Conservation (phyloP, 2,888 invertebrate species). For the Hyposoter didymator region DNA sequence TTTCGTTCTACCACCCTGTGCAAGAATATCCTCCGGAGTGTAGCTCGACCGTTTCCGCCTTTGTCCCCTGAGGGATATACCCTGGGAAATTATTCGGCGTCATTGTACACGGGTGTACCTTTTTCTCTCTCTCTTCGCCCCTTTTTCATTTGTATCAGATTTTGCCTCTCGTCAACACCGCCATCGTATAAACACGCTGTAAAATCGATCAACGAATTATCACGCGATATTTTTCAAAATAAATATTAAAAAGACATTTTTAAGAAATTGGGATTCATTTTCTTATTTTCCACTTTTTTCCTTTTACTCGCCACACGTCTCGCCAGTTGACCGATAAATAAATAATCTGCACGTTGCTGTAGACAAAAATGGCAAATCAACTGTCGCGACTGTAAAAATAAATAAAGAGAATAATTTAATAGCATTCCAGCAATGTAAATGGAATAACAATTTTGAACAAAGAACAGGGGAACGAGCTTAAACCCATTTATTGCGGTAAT, state of each 20-base stretch:
- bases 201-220: background rate
- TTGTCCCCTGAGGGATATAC: conserved; percentile 39
- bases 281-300: too few relatives aligned
- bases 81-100: conserved; percentile 53
- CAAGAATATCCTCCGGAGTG: conserved; percentile 56
- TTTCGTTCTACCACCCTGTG: conserved; percentile 23
- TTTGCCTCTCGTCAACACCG: background rate
- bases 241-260: too few relatives aligned
- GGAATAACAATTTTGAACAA: background rate
- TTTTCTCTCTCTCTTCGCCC: background rate
- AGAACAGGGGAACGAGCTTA: background rate
- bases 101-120: conserved; percentile 1
- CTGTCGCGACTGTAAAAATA: background rate
- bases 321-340: background rate
- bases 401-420: background rate
- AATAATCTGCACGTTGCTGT: background rate
- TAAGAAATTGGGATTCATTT: too few relatives aligned
- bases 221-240: too few relatives aligned
- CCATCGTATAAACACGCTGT: background rate
- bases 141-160: background rate
- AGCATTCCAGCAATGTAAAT: background rate
- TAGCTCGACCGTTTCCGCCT: conserved; percentile 56
- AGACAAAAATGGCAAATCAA: background rate
- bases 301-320: too few relatives aligned
- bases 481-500: conserved; percentile 37